A percentile compares a stretch with the other conserved stretches of the same genome.
Conservation (phyloP, 1,140 invertebrate species). For the Diabrotica undecimpunctata region DNA sequence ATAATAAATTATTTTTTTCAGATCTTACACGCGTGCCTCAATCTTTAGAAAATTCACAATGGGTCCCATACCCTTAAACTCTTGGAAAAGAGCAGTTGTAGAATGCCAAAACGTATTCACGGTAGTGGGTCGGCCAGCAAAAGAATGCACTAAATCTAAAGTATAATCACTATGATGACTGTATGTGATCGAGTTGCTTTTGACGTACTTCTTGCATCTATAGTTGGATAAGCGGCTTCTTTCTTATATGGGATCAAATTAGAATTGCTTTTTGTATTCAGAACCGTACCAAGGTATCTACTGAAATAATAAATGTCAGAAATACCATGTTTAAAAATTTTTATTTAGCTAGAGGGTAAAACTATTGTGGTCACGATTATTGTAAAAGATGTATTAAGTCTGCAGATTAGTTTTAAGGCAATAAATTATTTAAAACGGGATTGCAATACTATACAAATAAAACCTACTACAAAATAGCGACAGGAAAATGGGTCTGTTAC, state of each 20-base stretch:
- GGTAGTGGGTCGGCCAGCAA: constrained; percentile 1
- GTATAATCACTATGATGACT: too few relatives aligned
- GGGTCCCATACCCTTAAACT: constrained; percentile 7
- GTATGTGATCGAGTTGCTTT: neutral
- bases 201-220: constrained; percentile 1
- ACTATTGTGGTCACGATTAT: too few relatives aligned
- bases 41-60: constrained; percentile 16
- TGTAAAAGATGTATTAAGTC: too few relatives aligned
- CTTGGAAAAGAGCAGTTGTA: constrained; percentile 15
- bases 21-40: constrained; percentile 13
- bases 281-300: neutral
- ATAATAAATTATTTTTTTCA: constrained; percentile 14
- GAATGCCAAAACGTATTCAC: constrained; percentile 4
- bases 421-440: too few relatives aligned
- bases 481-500: too few relatives aligned
- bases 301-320: too few relatives aligned
- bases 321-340: too few relatives aligned
- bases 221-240: neutral
- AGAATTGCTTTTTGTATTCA: neutral
- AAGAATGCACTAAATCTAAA: neutral
- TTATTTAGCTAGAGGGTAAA: too few relatives aligned
- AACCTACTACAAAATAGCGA: too few relatives aligned
- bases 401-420: too few relatives aligned
- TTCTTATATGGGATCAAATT: constrained; percentile 2
- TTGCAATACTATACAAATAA: too few relatives aligned